Percentiles rank a stretch among this genome's conserved stretches.
Conservation (phyloP, 2,888 invertebrate genomes). For the Epinotia ramella region DNA sequence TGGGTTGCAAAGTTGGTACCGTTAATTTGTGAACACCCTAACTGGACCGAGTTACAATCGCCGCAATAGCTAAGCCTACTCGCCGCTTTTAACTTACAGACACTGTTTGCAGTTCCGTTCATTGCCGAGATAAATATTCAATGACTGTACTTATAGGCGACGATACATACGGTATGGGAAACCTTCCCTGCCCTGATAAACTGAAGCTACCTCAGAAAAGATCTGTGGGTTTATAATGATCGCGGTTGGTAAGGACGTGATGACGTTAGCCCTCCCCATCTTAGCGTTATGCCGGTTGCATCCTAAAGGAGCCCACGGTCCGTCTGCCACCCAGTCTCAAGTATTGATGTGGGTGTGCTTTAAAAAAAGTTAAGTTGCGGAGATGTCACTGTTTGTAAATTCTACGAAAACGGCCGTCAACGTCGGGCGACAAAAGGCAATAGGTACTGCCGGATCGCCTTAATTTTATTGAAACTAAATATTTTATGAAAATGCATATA, state of each 20-base stretch:
- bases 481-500: too few species aligned
- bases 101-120: slow-evolving; percentile 7
- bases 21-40: slow-evolving; percentile 57
- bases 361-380: too few species aligned
- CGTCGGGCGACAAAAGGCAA: too few species aligned
- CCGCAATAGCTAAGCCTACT: slow-evolving; percentile 26
- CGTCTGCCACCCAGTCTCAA: neutral
- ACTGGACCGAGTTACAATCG: slow-evolving; percentile 39
- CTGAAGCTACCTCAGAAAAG: neutral
- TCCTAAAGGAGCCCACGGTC: neutral
- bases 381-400: too few species aligned
- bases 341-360: neutral
- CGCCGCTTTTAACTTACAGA: slow-evolving; percentile 16
- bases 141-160: neutral
- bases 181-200: neutral
- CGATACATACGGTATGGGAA: neutral
- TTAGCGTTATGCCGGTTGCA: neutral
- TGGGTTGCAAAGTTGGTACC: slow-evolving; percentile 49
- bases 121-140: slow-evolving; percentile 17
- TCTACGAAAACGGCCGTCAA: too few species aligned
- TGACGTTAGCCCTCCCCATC: neutral
- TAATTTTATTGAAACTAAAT: too few species aligned
- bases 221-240: neutral
- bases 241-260: neutral
- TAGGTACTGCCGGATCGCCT: too few species aligned